Evolutionary conservation across 2,797 vertebrate species (phyloP), one percentile per base, ranked within the genome.

Genomic region (Urosaurus nigricauda): DNA sequence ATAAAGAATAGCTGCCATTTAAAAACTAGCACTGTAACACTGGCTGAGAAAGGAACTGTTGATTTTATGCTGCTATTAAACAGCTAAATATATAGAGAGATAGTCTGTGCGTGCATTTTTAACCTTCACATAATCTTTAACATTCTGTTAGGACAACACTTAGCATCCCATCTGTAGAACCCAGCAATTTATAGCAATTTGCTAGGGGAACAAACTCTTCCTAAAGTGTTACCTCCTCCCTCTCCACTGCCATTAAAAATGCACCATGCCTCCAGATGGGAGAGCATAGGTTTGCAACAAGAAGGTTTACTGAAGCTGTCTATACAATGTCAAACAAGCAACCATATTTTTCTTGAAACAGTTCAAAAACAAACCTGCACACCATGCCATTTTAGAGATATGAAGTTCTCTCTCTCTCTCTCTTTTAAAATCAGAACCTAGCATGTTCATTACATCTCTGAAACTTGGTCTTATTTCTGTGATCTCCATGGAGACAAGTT

Each of bases 401-500:
- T 51, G 86, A 56, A 92, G 92, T 9, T 80, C 4, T 3, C 9
- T 40, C 7, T 43, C 43, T 47, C 9, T 47, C 43, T 47, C 19
- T 43, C 26, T 19, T 8, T 32, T 32, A 68, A 77, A 77, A 60
- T 94, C 92, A 93, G 94, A 95, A 95, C 95, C 91, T 95, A 94
- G 93, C 91, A 93, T 95, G 93, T 95, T 94, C 95, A 92, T 94
- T 94, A 95, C 94, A 96, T 96, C 94, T 95, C 89, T 93, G 92
- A 95, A 95, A 95, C 90, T 95, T 91, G 92, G 91, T 90, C 92
- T 94, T 94, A 94, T 93, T 94, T 93, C 92, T 92, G 85, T n/a
- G 90, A 95, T 95, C 93, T 95, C 95, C 84, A 81, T 96, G 96
- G 96, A 97, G 96, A 96, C 96, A 94, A 96, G 96, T 95, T 96